Base-by-base conservation (phyloP, 64 coral and sea anemone species). In the Dendrophyllia cribrosa region DNA sequence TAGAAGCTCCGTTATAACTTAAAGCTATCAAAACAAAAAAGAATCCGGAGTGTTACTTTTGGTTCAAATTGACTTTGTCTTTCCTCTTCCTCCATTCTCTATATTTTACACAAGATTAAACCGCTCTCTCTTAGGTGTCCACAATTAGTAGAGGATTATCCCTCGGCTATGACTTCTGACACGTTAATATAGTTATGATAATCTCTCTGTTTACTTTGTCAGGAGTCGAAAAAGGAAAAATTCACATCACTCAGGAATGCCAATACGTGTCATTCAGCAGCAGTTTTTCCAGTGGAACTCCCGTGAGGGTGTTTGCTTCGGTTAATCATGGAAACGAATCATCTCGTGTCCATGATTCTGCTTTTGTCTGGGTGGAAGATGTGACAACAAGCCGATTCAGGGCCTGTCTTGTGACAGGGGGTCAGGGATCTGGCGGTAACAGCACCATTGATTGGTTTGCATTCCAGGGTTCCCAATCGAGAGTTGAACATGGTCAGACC, bases 361-460 rank as follows among this genome's bases (percentile, higher is more conserved):
- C 45, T 21, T 62, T 83, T 22, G 2, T 67, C 3, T 83, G 79
- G 79, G 79, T 83, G 5, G 79, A 83, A 83, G 61, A 66, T 13
- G 34, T 83, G 14, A 48, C 60, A 44, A 50, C 45, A 6, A 23
- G 5, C 15, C 59, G 61, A 50, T 83, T 83, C 61, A 83, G n/a
- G 16, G 61, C 79, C 26, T 83, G 79, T 67, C 2, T 83, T 46
- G 79, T 83, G 61, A 16, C 9, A 50, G 79, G 79, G 0, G 79
- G 61, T 6, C 59, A 19, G 1, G 45, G 62, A 0, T 68, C 44
- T 1, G 16, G 44, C 20, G 62, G 34, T 10, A 66, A 66, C 61
- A 66, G 8, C 19, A 83, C 45, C 6, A 83, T 83, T 26, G 79
- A 83, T 51, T 83, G 79, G 79, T 50, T 83, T 6, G 79, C 79